A percentile compares a stretch with the other conserved stretches of the same genome.
phyloP scores from a whole-genome alignment of 2,797 vertebrate species.

The Synaphobranchus kaupii region DNA sequence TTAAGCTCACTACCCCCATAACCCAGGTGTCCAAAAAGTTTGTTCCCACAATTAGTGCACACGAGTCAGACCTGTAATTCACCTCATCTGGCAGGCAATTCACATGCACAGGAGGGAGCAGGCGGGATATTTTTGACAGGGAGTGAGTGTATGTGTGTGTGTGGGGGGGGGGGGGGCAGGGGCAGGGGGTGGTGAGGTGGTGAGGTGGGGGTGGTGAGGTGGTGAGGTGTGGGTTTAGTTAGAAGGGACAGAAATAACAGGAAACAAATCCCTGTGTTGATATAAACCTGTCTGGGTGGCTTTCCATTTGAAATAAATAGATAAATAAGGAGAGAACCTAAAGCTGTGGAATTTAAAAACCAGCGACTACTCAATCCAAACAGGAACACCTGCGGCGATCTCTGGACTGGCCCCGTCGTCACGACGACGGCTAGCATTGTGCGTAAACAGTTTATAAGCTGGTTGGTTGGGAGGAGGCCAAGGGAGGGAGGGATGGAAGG shows the following conservation, averaged over 20 bases:
- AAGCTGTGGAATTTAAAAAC: constrained; percentile 52
- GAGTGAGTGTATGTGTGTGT: not conserved
- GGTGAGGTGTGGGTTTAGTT: not conserved
- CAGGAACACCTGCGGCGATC: constrained; percentile 73
- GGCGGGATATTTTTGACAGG: constrained; percentile 11
- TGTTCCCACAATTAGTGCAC: constrained; percentile 10
- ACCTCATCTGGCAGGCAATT: constrained; percentile 32
- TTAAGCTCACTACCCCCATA: not conserved
- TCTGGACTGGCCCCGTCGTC: constrained; percentile 39
- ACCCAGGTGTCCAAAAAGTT: not conserved
- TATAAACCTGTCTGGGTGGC: constrained; percentile 64
- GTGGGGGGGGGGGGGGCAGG: no score
- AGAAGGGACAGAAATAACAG: constrained; percentile 70
- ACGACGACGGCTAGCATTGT: constrained; percentile 54
- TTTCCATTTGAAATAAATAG: constrained; percentile 67
- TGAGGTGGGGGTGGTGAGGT: not conserved
- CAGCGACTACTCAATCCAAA: constrained; percentile 63
- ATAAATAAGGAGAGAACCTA: constrained; percentile 66
- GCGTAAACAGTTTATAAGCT: constrained; percentile 71
- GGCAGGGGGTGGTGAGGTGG: not conserved
- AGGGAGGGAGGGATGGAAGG: constrained; percentile 36
- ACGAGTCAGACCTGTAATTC: constrained; percentile 27
- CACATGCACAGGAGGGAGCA: constrained; percentile 11
- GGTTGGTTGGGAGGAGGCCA: constrained; percentile 30
- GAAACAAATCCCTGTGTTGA: constrained; percentile 69